phyloP scores from a whole-genome alignment of 2,888 invertebrate genomes.

The Campaea margaritaria region DNA sequence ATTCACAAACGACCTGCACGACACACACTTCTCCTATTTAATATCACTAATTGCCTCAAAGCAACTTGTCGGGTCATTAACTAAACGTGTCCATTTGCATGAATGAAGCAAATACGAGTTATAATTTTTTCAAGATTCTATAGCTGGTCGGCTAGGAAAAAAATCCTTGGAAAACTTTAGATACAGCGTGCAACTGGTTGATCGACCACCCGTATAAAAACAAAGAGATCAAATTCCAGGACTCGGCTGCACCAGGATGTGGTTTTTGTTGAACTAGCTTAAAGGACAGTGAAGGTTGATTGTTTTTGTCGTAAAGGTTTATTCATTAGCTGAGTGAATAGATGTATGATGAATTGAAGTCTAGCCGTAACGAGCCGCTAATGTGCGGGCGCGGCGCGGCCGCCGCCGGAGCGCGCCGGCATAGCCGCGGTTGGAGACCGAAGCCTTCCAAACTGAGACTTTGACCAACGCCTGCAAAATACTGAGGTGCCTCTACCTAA shows the following conservation, averaged over 20 bases:
- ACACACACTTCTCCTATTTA: background rate
- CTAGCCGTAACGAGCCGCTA: background rate
- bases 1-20: background rate
- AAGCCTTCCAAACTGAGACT: background rate
- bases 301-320: background rate
- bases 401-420: background rate
- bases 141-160: background rate
- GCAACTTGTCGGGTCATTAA: background rate
- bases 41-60: constrained; percentile 3
- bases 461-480: background rate
- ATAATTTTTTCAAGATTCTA: too few species aligned
- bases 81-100: background rate
- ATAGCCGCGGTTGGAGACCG: too few species aligned
- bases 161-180: background rate
- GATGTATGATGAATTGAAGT: constrained; percentile 1
- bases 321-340: background rate
- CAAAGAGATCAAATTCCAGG: background rate
- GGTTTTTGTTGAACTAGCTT: constrained; percentile 9
- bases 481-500: background rate
- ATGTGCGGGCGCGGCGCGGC: background rate
- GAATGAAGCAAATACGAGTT: background rate
- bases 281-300: constrained; percentile 10
- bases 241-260: background rate
- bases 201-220: constrained; percentile 9
- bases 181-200: background rate